Conservation (phyloP, 2,888 invertebrate species). For the Hemithea aestivaria region DNA sequence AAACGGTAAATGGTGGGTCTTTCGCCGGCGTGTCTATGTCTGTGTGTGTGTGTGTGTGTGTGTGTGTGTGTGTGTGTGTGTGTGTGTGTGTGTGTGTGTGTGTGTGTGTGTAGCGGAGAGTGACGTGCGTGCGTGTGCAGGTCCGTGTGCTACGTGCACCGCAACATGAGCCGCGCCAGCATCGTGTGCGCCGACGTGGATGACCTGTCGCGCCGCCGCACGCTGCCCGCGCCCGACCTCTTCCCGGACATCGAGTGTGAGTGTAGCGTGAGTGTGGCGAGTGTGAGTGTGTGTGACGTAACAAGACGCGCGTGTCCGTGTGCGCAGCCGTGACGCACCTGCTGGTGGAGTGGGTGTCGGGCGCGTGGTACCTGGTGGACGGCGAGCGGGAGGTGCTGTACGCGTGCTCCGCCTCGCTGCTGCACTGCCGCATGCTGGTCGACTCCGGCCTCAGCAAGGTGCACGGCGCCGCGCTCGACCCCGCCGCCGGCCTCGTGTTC, state of each 20-base stretch:
- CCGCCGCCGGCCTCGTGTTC: constrained; percentile 19
- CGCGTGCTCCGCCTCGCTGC: constrained; percentile 82
- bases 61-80: too few species aligned
- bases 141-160: constrained; percentile 85
- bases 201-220: constrained; percentile 80
- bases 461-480: constrained; percentile 88
- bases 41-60: too few species aligned
- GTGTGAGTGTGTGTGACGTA: neutral
- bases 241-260: constrained; percentile 83
- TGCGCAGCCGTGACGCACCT: constrained; percentile 85
- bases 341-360: constrained; percentile 90
- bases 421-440: constrained; percentile 83
- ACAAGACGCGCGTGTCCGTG: too few species aligned
- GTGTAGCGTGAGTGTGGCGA: constrained; percentile 33
- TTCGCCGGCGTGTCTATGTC: too few species aligned
- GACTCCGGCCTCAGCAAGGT: constrained; percentile 84
- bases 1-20: too few species aligned
- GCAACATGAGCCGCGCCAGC: constrained; percentile 73
- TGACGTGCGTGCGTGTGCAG: constrained; percentile 49
- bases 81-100: too few species aligned
- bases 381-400: constrained; percentile 83
- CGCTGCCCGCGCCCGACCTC: constrained; percentile 78
- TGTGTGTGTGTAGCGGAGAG: too few species aligned
- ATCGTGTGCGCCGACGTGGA: constrained; percentile 84
- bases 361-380: constrained; percentile 92